Evolutionary conservation across 2,113 vertebrate species (phyloP).

Genomic region (Amblyornis subalaris): DNA sequence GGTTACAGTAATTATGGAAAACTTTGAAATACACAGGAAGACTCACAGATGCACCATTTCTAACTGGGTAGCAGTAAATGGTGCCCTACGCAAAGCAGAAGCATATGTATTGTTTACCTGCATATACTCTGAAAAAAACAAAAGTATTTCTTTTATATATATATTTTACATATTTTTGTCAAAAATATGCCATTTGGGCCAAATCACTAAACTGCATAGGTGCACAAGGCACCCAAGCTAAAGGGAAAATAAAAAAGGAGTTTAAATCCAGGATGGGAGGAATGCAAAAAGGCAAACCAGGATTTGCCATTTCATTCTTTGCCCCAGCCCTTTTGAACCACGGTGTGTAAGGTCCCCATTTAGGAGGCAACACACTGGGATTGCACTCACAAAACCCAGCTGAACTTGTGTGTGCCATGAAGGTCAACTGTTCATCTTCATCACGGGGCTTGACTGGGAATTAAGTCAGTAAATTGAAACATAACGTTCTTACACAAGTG

Average conservation of each 20-base stretch:
- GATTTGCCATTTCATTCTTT: background rate
- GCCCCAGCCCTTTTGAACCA: background rate
- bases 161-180: background rate
- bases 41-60: background rate
- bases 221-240: background rate
- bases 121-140: background rate
- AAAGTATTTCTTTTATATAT: background rate
- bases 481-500: background rate
- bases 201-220: background rate
- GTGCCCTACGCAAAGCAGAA: background rate
- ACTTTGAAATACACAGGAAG: background rate
- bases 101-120: background rate
- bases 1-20: background rate
- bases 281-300: background rate
- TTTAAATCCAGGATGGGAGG: background rate
- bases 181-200: background rate
- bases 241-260: background rate
- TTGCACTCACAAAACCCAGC: background rate
- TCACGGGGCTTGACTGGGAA: background rate
- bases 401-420: background rate
- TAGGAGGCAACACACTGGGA: too few relatives aligned
- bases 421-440: background rate
- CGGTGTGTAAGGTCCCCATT: accelerated
- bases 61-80: background rate
- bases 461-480: background rate